Conservation (phyloP, 2,888 invertebrate species). For the Drosophila ezoana region DNA sequence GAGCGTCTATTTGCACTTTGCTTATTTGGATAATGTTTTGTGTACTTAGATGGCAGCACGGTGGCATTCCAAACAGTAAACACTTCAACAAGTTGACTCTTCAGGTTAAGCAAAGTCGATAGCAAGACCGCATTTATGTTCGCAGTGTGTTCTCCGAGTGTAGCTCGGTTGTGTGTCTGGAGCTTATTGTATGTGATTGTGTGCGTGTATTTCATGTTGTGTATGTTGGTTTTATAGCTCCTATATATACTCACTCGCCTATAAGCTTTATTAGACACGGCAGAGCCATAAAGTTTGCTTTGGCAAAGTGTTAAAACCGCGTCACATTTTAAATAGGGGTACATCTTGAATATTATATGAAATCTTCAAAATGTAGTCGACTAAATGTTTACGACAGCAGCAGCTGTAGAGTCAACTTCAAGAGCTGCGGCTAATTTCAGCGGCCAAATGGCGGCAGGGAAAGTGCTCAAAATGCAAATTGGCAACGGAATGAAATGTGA, state of each 20-base stretch:
- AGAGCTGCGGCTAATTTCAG: slow-evolving; percentile 24
- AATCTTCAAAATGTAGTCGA: slow-evolving; percentile 16
- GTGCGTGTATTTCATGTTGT: not conserved
- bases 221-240: slow-evolving; percentile 44
- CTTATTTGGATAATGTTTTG: slow-evolving; percentile 55
- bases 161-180: not conserved
- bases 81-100: slow-evolving; percentile 62
- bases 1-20: slow-evolving; percentile 19
- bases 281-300: slow-evolving; percentile 46
- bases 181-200: slow-evolving; percentile 4
- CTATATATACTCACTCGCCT: slow-evolving; percentile 9
- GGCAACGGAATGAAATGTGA: not conserved
- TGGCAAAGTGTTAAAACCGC: slow-evolving; percentile 36
- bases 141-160: not conserved
- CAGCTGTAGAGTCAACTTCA: slow-evolving; percentile 2
- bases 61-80: slow-evolving; percentile 55
- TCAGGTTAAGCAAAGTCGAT: slow-evolving; percentile 27
- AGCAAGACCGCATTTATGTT: slow-evolving; percentile 22
- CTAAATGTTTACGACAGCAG: slow-evolving; percentile 13
- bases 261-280: slow-evolving; percentile 57
- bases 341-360: slow-evolving; percentile 34
- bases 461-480: slow-evolving; percentile 14
- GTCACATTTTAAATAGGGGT: slow-evolving; percentile 1
- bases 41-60: slow-evolving; percentile 42
- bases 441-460: slow-evolving; percentile 1